These are phyloP conservation scores for Arnoldichthys spilopterus DNA, from an alignment of 2,797 vertebrate species.

Conservation along the genomic window DNA sequence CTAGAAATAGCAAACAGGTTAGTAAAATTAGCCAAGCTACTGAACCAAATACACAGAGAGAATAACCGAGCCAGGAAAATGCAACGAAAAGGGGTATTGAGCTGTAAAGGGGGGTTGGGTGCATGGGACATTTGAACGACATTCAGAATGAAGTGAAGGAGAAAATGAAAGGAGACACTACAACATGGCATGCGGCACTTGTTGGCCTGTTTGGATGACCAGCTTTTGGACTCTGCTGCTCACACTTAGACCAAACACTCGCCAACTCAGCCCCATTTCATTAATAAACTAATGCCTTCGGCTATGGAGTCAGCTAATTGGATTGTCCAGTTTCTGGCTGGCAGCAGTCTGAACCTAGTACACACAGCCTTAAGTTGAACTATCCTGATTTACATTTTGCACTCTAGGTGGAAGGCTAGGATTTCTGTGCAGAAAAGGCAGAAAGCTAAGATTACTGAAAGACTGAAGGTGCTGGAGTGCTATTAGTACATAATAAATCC, in stretches of 20 bases:
- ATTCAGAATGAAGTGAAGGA: conserved; percentile 55
- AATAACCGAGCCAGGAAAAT: neutral
- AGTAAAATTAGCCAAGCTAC: conserved; percentile 5
- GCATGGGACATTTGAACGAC: conserved; percentile 21
- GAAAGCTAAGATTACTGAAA: no score
- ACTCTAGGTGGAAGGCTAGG: neutral
- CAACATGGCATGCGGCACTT: neutral
- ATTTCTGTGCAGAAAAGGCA: neutral
- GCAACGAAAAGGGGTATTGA: neutral
- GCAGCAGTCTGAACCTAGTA: neutral
- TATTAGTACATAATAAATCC: neutral
- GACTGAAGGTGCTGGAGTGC: neutral
- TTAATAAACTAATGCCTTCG: conserved; percentile 43
- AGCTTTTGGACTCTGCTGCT: neutral
- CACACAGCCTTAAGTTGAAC: neutral
- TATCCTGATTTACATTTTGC: neutral
- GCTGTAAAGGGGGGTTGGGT: conserved; percentile 2
- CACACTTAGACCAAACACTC: neutral
- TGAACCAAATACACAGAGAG: conserved; percentile 15
- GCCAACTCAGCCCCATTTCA: conserved; percentile 3
- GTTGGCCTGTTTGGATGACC: neutral
- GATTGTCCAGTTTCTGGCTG: conserved; percentile 5
- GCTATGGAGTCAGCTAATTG: neutral
- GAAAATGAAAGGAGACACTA: conserved; percentile 61
- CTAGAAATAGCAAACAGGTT: neutral